Base-by-base conservation (phyloP, 2,888 invertebrate genomes). In the Drosophila phalerata region DNA sequence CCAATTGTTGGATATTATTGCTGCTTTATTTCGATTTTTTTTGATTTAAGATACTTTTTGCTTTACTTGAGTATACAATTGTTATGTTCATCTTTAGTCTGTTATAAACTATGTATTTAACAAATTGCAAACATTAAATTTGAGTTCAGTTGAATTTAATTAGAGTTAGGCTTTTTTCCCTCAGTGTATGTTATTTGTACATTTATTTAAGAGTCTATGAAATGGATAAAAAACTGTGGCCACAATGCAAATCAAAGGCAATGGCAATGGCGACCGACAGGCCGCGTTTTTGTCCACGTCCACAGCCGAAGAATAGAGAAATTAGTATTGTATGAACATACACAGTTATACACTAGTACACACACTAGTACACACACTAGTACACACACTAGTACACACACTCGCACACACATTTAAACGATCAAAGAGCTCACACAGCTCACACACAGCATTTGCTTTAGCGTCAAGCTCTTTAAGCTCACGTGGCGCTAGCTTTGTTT, bases 401-500 rank as follows among this genome's bases (percentile, higher is more conserved):
- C 42, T 11, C 10, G 10, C 13, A 15, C 28, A 37, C 25, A 38
- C 11, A 13, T 40, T 2, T 56, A 64, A 72, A 68, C 78, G 73
- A 73, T 73, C 65, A 77, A 60, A 66, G 64, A 48, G 63, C 69
- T 74, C 19, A 43, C 60, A n/a, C n/a, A n/a, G n/a, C n/a, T n/a
- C n/a, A n/a, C 19, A 28, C 28, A 51, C 51, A 43, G n/a, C 48
- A 53, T 15, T 6, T 45, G 60, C 56, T 9, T 47, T 49, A 49
- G 49, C 49, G 62, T 56, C 65, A 52, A 60, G 40, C 60, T 67
- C 66, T 79, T 61, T 63, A 79, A 79, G 69, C 75, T 74, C 63
- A 70, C 61, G 79, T 70, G 64, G 66, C 63, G 61, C 66, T 61
- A 37, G 79, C 67, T 74, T 70, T 74, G 75, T 77, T 77, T 74